Evolutionary conservation across 2,113 vertebrate species (phyloP).

Genomic region (Piprites chloris): DNA sequence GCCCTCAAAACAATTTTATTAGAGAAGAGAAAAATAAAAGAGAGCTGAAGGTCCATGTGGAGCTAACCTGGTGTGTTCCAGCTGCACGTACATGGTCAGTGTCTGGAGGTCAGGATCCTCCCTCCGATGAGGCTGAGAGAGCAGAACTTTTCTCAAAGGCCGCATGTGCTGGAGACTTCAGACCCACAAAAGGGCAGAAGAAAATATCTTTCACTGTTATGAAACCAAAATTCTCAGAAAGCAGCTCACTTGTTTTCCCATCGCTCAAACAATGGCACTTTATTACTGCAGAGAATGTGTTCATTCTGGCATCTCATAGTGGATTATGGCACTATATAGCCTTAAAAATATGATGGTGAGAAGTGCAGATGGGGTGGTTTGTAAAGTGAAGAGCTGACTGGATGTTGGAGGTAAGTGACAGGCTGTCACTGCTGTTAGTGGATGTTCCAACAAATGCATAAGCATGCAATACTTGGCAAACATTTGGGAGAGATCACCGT

Average conservation of each 20-base stretch:
- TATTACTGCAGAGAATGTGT: neutral
- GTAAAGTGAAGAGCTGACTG: neutral
- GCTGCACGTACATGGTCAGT: rapidly evolving
- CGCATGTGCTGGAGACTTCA: neutral
- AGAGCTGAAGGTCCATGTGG: neutral
- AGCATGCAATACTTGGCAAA: neutral
- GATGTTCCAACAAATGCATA: neutral
- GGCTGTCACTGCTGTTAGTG: neutral
- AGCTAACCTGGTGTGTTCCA: neutral
- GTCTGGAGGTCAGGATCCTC: neutral
- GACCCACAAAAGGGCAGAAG: neutral
- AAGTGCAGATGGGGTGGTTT: neutral
- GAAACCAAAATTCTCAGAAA: neutral
- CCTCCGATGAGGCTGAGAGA: neutral
- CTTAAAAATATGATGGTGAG: neutral
- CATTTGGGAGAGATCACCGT: neutral
- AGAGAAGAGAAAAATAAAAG: neutral
- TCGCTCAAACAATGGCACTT: neutral
- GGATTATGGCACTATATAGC: neutral
- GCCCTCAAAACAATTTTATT: neutral
- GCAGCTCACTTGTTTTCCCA: neutral
- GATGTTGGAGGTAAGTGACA: neutral
- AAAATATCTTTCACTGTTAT: neutral
- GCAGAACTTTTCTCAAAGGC: neutral
- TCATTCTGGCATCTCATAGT: neutral